Base-by-base conservation (phyloP, 2,797 vertebrate genomes). In the Cryptoprocta ferox region DNA sequence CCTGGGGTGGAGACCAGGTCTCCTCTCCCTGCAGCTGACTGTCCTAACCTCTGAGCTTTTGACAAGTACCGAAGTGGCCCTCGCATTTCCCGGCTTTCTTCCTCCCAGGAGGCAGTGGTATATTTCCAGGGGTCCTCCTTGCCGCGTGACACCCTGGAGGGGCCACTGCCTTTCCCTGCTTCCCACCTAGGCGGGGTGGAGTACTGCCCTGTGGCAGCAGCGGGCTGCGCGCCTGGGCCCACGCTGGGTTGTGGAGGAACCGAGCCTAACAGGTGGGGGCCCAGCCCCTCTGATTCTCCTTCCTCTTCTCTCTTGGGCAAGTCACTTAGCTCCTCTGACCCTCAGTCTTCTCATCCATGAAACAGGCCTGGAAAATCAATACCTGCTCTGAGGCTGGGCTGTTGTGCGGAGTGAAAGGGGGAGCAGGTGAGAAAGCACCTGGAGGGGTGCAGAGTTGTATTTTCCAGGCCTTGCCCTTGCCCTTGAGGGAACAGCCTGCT, bases 401-500 rank as follows among this genome's bases (percentile, higher is more conserved):
- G 12, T 8, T n/a, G 28, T 3, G 24, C 70, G n/a, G 59, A 32
- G 0, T 13, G 26, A 35, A 30, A 84, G 35, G n/a, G 9, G 30
- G 35, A 21, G 6, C 14, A 59, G 45, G 53, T 10, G 65, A 45
- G 42, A 82, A 53, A 45, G 14, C 30, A 21, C 35, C 39, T 63
- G 24, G 14, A 12, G 13, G 68, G 59, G 28, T 8, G 24, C 10
- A 68, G 5, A 13, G 5, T 45, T 39, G 4, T 82, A 18, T 13
- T 28, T 68, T 42, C 42, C 48, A 71, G n/a, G 39, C 21, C 66
- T 94, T 53, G 56, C 18, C 28, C 24, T 2, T 6, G 3, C 4
- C 71, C 65, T 65, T 0, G 6, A 39, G 32, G 2, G 14, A 42
- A 6, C 39, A 39, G 65, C 24, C 2, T 0, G 0, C 70, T 2